These are phyloP conservation scores for Acronicta alni DNA, from an alignment of 2,888 invertebrate species.

Conservation along the genomic window DNA sequence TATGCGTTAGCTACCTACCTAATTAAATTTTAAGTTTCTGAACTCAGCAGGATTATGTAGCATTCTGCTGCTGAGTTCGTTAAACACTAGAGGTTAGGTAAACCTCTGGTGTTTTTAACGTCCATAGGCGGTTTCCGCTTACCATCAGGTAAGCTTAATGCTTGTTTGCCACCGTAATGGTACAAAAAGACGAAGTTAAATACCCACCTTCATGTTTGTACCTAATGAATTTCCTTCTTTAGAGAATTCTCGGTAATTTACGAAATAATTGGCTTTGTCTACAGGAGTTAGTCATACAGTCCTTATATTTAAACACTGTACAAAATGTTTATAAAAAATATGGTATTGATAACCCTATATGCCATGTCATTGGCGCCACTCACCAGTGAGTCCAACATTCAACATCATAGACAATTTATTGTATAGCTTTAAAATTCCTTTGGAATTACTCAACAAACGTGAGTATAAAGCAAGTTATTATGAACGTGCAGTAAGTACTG, in stretches of 20 bases:
- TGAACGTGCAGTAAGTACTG: conserved; percentile 52
- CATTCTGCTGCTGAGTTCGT: too few species aligned
- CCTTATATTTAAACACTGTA: background rate
- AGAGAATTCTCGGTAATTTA: background rate
- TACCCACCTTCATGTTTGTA: background rate
- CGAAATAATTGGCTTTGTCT: conserved; percentile 17
- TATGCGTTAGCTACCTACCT: too few species aligned
- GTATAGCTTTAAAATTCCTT: conserved; percentile 64
- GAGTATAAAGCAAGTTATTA: conserved; percentile 68
- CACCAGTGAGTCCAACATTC: conserved; percentile 62
- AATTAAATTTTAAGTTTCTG: too few species aligned
- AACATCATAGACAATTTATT: conserved; percentile 62
- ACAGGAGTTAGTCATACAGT: conserved; percentile 19
- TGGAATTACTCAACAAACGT: conserved; percentile 67
- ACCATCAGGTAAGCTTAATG: too few species aligned
- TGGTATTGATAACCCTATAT: conserved; percentile 46
- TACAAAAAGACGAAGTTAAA: too few species aligned
- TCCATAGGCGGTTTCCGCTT: too few species aligned
- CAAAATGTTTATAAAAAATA: conserved; percentile 28
- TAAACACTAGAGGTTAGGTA: too few species aligned
- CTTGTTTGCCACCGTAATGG: too few species aligned
- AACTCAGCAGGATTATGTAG: too few species aligned
- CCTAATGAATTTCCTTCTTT: background rate
- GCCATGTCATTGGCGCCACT: conserved; percentile 68
- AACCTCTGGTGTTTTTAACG: too few species aligned